Evolutionary conservation across 2,797 vertebrate genomes (phyloP).

Genomic region (Remorina albescens): DNA sequence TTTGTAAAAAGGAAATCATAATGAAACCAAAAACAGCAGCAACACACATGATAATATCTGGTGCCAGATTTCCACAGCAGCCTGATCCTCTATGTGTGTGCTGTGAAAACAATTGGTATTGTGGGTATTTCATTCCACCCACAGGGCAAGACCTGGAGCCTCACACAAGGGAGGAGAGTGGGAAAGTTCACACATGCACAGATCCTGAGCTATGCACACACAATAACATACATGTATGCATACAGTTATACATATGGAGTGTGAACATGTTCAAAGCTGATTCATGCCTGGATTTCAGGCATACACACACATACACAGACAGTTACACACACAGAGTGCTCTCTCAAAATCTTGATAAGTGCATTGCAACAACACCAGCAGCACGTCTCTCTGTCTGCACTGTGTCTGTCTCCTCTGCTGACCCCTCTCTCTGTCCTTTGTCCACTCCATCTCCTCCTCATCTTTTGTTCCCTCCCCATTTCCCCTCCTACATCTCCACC

Average conservation of each 20-base stretch:
- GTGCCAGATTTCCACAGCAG: constrained; percentile 65
- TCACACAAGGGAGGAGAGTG: constrained; percentile 9
- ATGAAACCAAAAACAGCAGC: constrained; percentile 61
- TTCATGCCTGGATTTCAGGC: not conserved
- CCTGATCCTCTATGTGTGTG: constrained; percentile 61
- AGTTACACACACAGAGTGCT: constrained; percentile 5
- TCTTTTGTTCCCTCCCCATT: constrained; percentile 53
- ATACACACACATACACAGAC: constrained; percentile 4
- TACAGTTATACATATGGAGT: not conserved
- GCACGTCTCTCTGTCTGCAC: constrained; percentile 10
- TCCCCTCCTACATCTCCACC: constrained; percentile 60
- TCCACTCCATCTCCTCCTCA: constrained; percentile 51
- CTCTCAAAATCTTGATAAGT: constrained; percentile 48
- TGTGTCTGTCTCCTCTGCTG: constrained; percentile 28
- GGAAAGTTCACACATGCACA: constrained; percentile 41
- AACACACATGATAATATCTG: constrained; percentile 73
- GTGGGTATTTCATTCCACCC: constrained; percentile 52
- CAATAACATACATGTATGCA: not conserved
- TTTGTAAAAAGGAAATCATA: constrained; percentile 64
- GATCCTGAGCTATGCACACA: constrained; percentile 3
- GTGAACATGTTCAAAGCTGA: constrained; percentile 4
- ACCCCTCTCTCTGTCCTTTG: constrained; percentile 34
- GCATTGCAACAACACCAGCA: constrained; percentile 13
- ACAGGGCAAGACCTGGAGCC: constrained; percentile 29
- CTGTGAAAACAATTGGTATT: constrained; percentile 65